Base-by-base conservation (phyloP, 2,113 vertebrate genomes). In the Edolisoma coerulescens region DNA sequence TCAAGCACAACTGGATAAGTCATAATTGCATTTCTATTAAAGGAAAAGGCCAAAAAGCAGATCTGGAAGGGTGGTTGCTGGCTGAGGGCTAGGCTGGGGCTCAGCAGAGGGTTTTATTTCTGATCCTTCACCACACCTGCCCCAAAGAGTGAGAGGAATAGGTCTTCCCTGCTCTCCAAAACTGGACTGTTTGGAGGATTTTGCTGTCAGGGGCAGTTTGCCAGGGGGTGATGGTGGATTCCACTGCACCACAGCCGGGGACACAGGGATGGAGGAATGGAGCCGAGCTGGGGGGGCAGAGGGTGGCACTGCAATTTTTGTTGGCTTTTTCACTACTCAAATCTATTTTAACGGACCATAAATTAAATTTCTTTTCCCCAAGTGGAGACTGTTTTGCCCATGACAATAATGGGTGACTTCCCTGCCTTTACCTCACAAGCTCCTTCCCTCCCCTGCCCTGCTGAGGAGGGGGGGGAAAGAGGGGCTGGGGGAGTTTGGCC, bases 391-490 rank as follows among this genome's bases (percentile, higher is more conserved):
- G 11, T 18, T 64, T 60, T 44, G 63, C 27, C 39, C 13, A 6
- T 19, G 13, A 39, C 0, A 0, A 15, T 28, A 47, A 75, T 0
- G 26, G 18, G 23, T 21, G 37, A 56, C 11, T 35, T 60, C 39
- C 45, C 6, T 33, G 32, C 39, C 56, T 63, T 67, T 12, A 28
- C 8, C 27, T 30, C 57, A 27, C 13, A 10, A 74, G 9, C 10
- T 42, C 16, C 33, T 11, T 32, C n/a, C 52, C n/a, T 41, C 2
- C 33, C 16, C 10, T 75, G 56, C 41, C 65, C 82, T 26, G 52
- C 14, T 41, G 47, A 70, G n/a, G 14, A 32, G 14, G 33, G 37
- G 22, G 35, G 33, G 37, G 22, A 33, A 22, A 61, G 53, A 44
- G 30, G 5, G 1, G 37, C 37, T 64, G 71, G 42, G 57, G 11